Conservation (phyloP, 1,140 invertebrate species). For the Thrips palmi region DNA sequence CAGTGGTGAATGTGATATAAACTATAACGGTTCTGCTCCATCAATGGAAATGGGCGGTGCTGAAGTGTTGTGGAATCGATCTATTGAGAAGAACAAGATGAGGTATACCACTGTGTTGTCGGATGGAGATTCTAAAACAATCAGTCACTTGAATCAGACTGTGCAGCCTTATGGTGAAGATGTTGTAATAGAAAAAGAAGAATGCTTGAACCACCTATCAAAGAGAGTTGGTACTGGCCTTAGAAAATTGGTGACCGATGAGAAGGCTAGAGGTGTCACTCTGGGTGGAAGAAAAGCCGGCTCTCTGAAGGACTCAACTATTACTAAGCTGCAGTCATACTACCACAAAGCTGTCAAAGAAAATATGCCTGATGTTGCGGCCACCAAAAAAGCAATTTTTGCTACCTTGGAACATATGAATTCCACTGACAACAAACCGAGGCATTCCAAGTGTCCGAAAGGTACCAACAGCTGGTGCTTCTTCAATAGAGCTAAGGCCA, state of each 20-base stretch:
- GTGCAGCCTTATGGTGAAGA: conserved; percentile 14
- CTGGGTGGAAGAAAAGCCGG: conserved; percentile 12
- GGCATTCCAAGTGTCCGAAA: conserved; percentile 10
- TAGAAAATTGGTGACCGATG: conserved; percentile 10
- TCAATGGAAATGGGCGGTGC: too few relatives aligned
- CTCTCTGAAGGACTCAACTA: conserved; percentile 8
- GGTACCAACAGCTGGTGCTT: conserved; percentile 13
- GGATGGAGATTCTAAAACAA: conserved; percentile 17
- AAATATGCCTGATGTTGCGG: conserved; percentile 7
- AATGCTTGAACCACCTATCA: conserved; percentile 18
- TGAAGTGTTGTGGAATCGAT: conserved; percentile 16
- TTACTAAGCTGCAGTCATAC: conserved; percentile 8
- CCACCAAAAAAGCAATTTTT: conserved; percentile 12
- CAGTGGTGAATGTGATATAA: too few relatives aligned
- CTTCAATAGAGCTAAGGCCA: conserved; percentile 10
- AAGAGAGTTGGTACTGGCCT: conserved; percentile 16
- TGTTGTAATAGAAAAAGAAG: conserved; percentile 14
- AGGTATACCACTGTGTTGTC: conserved; percentile 16
- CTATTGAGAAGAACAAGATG: conserved; percentile 11
- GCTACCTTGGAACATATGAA: conserved; percentile 12
- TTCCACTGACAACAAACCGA: conserved; percentile 13
- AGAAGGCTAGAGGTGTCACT: conserved; percentile 4
- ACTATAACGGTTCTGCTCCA: too few relatives aligned
- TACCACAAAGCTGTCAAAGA: conserved; percentile 10
- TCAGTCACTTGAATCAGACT: conserved; percentile 12